These are phyloP conservation scores for Lepidocyrtinus sp. DNA, from an alignment of 2,888 invertebrate genomes.

Conservation along the genomic window DNA sequence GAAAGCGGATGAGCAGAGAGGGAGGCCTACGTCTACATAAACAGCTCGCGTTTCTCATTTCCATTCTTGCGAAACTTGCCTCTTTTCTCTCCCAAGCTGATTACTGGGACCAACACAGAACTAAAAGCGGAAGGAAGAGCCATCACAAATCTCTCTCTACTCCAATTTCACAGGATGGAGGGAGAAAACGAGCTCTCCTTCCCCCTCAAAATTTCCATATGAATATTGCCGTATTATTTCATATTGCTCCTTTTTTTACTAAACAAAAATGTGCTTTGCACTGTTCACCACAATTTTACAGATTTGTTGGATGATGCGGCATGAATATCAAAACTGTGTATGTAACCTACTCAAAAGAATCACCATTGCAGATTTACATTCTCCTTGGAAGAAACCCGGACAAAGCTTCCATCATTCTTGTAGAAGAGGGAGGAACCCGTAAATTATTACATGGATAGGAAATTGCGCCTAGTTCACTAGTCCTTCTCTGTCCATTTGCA, in stretches of 20 bases:
- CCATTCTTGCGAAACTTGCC: background rate
- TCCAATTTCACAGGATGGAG: conserved; percentile 34
- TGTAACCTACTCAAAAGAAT: too few species aligned
- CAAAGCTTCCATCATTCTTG: too few species aligned
- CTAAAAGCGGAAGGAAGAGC: conserved; percentile 46
- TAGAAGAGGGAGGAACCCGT: too few species aligned
- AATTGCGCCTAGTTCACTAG: too few species aligned
- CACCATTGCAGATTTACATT: too few species aligned
- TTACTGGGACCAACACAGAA: conserved; percentile 2
- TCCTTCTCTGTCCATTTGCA: too few species aligned
- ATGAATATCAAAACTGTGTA: too few species aligned
- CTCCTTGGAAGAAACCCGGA: too few species aligned
- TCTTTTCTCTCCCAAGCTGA: background rate
- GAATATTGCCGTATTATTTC: conserved; percentile 31
- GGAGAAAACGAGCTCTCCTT: conserved; percentile 56
- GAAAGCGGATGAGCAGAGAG: conserved; percentile 46
- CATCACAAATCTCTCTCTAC: conserved; percentile 65
- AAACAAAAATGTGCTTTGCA: too few species aligned
- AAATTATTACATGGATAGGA: too few species aligned
- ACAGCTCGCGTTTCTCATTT: conserved; percentile 35
- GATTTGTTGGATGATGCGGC: too few species aligned
- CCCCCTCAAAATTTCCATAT: conserved; percentile 59
- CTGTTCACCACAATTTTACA: too few species aligned
- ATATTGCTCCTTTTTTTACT: background rate
- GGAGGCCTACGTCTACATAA: background rate